Evolutionary conservation across 2,888 invertebrate species (phyloP).

Genomic region (Osmoderma eremita): DNA sequence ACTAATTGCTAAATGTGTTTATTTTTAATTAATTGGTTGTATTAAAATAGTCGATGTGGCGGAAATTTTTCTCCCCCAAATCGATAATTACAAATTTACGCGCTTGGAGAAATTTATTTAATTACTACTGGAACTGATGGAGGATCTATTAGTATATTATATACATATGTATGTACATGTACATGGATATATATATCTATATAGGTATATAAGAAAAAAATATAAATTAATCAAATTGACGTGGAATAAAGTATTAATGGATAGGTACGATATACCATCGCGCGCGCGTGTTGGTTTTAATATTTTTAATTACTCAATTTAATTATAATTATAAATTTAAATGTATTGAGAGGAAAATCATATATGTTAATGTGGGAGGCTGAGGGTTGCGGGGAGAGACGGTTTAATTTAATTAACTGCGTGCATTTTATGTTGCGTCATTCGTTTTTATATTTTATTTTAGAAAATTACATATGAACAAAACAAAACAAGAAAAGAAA

Average conservation of each 20-base stretch:
- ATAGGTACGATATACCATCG: too few relatives aligned
- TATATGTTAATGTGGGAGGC: constrained; percentile 17
- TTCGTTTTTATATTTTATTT: too few relatives aligned
- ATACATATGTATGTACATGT: too few relatives aligned
- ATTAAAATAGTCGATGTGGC: constrained; percentile 11
- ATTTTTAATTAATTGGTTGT: constrained; percentile 34
- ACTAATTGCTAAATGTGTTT: constrained; percentile 35
- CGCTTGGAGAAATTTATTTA: constrained; percentile 22
- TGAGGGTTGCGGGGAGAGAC: too few relatives aligned
- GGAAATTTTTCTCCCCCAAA: not conserved
- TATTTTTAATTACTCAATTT: constrained; percentile 28
- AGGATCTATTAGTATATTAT: not conserved
- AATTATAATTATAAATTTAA: constrained; percentile 12
- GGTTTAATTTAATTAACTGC: constrained; percentile 28
- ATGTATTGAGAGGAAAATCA: constrained; percentile 4
- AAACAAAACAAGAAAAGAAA: too few relatives aligned
- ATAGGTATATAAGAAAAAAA: too few relatives aligned
- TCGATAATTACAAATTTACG: constrained; percentile 30
- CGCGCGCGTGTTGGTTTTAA: too few relatives aligned
- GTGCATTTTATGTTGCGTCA: too few relatives aligned
- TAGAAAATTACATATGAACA: too few relatives aligned
- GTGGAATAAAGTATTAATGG: constrained; percentile 16
- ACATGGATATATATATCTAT: too few relatives aligned
- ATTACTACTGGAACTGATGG: not conserved
- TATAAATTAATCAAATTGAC: constrained; percentile 24